These are phyloP conservation scores for Schizopygopsis pylzovi DNA, from an alignment of 2,797 vertebrate species.

Conservation along the genomic window DNA sequence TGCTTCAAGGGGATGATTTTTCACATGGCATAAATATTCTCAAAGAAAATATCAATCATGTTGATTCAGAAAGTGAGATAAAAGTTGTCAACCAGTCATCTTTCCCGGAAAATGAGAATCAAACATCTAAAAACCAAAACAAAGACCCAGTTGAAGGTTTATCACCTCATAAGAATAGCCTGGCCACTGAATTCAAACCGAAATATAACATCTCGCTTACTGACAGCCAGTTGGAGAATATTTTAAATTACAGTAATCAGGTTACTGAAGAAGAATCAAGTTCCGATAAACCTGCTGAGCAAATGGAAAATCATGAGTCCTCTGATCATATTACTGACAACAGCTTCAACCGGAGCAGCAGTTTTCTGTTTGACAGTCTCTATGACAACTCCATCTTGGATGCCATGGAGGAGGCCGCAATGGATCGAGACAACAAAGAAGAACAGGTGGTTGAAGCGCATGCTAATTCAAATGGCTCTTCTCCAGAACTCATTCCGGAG, in stretches of 20 bases:
- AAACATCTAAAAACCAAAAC: constrained; percentile 11
- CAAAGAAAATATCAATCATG: constrained; percentile 12
- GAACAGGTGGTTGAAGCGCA: constrained; percentile 9
- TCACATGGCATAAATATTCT: constrained; percentile 22
- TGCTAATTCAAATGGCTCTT: constrained; percentile 3
- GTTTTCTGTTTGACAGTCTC: constrained; percentile 93
- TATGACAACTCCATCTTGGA: constrained; percentile 78
- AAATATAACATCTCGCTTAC: constrained; percentile 84
- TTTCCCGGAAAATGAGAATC: constrained; percentile 17
- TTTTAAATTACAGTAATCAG: constrained; percentile 86
- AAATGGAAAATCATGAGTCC: constrained; percentile 38
- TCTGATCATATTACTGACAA: constrained; percentile 67
- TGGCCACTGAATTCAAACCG: constrained; percentile 47
- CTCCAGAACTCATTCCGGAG: neutral
- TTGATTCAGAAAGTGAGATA: neutral
- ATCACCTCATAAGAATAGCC: constrained; percentile 1
- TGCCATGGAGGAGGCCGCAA: constrained; percentile 59
- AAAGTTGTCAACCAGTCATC: neutral
- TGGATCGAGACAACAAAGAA: constrained; percentile 57
- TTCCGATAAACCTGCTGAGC: constrained; percentile 24
- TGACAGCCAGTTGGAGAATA: constrained; percentile 89
- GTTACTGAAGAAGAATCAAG: constrained; percentile 62
- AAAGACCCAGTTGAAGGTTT: neutral
- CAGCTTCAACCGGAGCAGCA: constrained; percentile 87
- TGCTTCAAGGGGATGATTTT: constrained; percentile 77